Percentiles rank a stretch among this genome's conserved stretches.
These are phyloP conservation scores for Acanthosepion lycidas DNA, from an alignment of 2,888 invertebrate species.

Conservation along the genomic window DNA sequence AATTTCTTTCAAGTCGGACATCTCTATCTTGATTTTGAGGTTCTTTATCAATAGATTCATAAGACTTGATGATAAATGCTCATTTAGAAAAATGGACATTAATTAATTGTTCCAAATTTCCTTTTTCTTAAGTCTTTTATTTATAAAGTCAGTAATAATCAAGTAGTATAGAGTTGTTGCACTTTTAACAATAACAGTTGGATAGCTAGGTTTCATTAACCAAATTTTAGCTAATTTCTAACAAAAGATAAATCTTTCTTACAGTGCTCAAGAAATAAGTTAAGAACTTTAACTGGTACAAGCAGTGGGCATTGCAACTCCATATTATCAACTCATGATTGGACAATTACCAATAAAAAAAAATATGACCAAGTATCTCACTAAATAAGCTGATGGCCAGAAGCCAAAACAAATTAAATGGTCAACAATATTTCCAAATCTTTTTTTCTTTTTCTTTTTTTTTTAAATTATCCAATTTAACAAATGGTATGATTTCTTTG, in stretches of 20 bases:
- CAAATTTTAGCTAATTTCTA: background rate
- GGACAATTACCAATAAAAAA: background rate
- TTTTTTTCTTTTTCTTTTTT: background rate
- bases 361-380: background rate
- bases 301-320: background rate
- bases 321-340: background rate
- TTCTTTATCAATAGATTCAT: background rate
- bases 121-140: background rate
- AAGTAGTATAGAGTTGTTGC: conserved; percentile 56
- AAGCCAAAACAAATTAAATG: background rate
- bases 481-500: background rate
- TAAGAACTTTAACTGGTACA: background rate
- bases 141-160: conserved; percentile 55
- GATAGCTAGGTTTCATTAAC: background rate
- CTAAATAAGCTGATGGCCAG: background rate
- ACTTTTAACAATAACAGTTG: conserved; percentile 53
- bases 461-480: background rate
- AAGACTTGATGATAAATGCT: background rate
- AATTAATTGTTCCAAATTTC: background rate
- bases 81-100: background rate
- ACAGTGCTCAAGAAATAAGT: background rate
- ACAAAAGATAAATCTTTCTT: background rate
- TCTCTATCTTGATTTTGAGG: background rate
- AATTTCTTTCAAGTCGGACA: background rate
- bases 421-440: background rate